A percentile compares a stretch with the other conserved stretches of the same genome.
These are phyloP conservation scores for Chelidonichthys spinosus DNA, from an alignment of 2,797 vertebrate genomes.

Conservation along the genomic window DNA sequence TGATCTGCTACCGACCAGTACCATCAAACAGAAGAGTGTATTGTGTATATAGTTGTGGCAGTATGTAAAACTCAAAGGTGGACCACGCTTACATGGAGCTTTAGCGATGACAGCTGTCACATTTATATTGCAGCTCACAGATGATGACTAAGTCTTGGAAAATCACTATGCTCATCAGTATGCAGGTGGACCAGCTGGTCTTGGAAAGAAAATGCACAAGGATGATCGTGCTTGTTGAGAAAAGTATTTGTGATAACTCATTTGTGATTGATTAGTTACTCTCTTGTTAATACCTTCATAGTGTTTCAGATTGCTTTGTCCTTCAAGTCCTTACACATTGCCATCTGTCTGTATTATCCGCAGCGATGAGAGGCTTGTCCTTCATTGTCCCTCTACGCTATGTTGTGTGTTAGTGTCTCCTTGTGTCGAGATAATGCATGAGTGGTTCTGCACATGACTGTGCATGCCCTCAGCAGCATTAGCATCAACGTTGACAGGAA, in stretches of 20 bases:
- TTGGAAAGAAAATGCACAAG: neutral
- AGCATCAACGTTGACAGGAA: slow-evolving; percentile 55
- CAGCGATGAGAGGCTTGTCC: slow-evolving; percentile 31
- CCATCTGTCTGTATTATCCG: slow-evolving; percentile 14
- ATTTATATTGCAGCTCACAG: neutral
- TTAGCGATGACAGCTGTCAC: slow-evolving; percentile 4
- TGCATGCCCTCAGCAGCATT: slow-evolving; percentile 42
- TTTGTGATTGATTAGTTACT: slow-evolving; percentile 9
- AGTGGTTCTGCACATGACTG: slow-evolving; percentile 40
- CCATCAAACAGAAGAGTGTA: neutral
- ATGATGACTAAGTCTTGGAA: slow-evolving; percentile 2
- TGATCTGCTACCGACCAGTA: slow-evolving; percentile 1
- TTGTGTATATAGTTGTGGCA: neutral
- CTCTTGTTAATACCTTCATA: neutral
- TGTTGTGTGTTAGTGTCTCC: neutral
- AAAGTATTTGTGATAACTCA: neutral
- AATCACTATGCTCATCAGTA: slow-evolving; percentile 4
- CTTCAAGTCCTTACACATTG: slow-evolving; percentile 17
- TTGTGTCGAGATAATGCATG: neutral
- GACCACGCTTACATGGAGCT: neutral
- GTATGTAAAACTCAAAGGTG: neutral
- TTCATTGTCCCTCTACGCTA: slow-evolving; percentile 43
- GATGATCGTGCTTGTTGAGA: neutral
- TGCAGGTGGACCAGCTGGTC: slow-evolving; percentile 36
- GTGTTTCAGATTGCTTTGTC: slow-evolving; percentile 26